Base-by-base conservation (phyloP, 2,113 vertebrate species). In the Stigmatopora nigra region DNA sequence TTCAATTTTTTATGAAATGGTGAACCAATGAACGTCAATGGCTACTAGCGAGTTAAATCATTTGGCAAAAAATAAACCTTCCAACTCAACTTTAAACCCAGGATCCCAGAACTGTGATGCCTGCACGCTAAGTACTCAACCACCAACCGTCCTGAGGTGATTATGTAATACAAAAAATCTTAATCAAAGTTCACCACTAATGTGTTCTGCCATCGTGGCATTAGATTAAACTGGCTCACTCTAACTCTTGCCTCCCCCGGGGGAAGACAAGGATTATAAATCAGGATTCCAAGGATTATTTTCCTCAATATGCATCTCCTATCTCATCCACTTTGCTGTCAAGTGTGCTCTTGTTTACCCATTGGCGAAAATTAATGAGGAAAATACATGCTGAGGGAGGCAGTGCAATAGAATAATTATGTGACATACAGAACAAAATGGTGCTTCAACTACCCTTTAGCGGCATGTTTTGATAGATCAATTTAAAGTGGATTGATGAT, bases 241-340 rank as follows among this genome's bases (percentile, higher is more conserved):
- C 48, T 3, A 52, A 52, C 9, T 22, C 19, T 20, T 44, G 14
- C 44, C n/a, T 12, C 22, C 14, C 47, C 44, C 14, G 17, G 45
- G 10, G 20, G 61, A 17, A 46, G 16, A 16, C 31, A n/a, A 41
- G 38, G 45, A 62, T 62, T 31, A 62, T 17, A 16, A 62, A 47
- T 35, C 17, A 61, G n/a, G 12, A 19, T 63, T n/a, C 1, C 46
- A 36, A n/a, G 2, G 47, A 49, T 35, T 36, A 63, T 63, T 63
- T n/a, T 63, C 22, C 46, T 63, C 14, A 19, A 10, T 16, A 49
- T 13, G 46, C 38, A 41, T 41, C 10, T 36, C 47, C 49, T 46
- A 63, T 49, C 46, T 63, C 45, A 49, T 47, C 10, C 61, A 49
- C 46, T 63, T 47, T 63, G 16, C 45, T 48, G 45, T 63, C 61